Evolutionary conservation across 2,888 invertebrate species (phyloP).

Genomic region (Drosophila anomelani): DNA sequence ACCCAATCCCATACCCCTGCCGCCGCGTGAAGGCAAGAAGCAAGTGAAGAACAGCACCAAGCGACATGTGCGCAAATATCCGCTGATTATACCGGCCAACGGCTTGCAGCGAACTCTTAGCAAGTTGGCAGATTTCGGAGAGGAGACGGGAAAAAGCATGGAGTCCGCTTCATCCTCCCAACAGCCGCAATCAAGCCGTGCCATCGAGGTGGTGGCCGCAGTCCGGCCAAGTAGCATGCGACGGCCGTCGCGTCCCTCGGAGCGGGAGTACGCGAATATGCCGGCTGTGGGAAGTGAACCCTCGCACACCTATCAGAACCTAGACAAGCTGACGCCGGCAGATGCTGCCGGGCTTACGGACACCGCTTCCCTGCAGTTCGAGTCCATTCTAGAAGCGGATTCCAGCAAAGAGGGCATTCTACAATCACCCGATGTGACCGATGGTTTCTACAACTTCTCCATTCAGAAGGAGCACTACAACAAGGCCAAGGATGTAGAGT

Average conservation of each 20-base stretch:
- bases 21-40: constrained; percentile 88
- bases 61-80: constrained; percentile 92
- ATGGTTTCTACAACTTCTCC: constrained; percentile 84
- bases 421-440: constrained; percentile 84
- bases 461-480: constrained; percentile 84
- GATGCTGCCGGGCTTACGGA: constrained; percentile 79
- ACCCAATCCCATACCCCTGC: constrained; percentile 90
- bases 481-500: constrained; percentile 80
- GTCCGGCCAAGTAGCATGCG: constrained; percentile 68
- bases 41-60: constrained; percentile 87
- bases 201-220: constrained; percentile 76
- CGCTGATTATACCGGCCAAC: constrained; percentile 90
- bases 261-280: constrained; percentile 74
- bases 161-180: constrained; percentile 11
- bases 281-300: constrained; percentile 41
- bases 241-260: constrained; percentile 36
- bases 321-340: constrained; percentile 64
- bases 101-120: constrained; percentile 88
- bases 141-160: constrained; percentile 24
- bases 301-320: constrained; percentile 79
- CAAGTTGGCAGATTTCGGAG: constrained; percentile 84
- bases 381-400: constrained; percentile 84
- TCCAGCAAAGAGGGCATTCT: constrained; percentile 78
- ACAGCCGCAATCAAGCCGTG: constrained; percentile 33
- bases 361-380: constrained; percentile 84